Base-by-base conservation (phyloP, 2,113 vertebrate species). In the Hyperopisus bebe region DNA sequence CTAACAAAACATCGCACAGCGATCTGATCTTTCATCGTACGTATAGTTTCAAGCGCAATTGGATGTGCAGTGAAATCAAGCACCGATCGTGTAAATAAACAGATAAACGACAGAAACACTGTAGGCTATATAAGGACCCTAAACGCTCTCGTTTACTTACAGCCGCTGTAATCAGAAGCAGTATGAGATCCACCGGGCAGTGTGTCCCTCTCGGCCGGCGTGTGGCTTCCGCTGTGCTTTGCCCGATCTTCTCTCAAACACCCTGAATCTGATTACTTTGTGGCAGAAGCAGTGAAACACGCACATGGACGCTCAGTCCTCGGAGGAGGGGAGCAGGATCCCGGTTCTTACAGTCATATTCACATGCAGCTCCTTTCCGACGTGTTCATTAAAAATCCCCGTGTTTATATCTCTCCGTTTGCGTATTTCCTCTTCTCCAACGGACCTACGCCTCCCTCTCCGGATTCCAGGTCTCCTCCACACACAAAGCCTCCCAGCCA, bases 401-500 rank as follows among this genome's bases (percentile, higher is more conserved):
- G 53, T 24, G 35, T 84, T 84, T 47, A 19, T 84, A 84, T 84
- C 42, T 47, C 39, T 44, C 42, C 82, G 39, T 46, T 6, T 47
- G 42, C 77, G 44, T 84, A 84, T 84, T 46, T 83, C 17, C 24
- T 39, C 82, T 84, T 42, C 82, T 44, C 39, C 24, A 4, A 21
- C 80, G 80, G 88, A 66, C 55, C 80, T 77, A 48, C 11, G 13
- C 86, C 53, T 89, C 58, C 88, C 86, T 91, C 83, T 89, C 90
- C 21, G 24, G 74, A 3, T 90, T 91, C 94, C 93, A 91, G 92
- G 94, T 91, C 94, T 92, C 93, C 93, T 87, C 91, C 88, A 91
- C 92, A 94, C 94, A 95, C 95, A 95, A 94, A 94, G 92, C 94
- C 91, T 88, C 93, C 92, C 94, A 93, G 91, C 92, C 91, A 92